phyloP scores from a whole-genome alignment of 2,888 invertebrate genomes.

The Limenitis camilla region DNA sequence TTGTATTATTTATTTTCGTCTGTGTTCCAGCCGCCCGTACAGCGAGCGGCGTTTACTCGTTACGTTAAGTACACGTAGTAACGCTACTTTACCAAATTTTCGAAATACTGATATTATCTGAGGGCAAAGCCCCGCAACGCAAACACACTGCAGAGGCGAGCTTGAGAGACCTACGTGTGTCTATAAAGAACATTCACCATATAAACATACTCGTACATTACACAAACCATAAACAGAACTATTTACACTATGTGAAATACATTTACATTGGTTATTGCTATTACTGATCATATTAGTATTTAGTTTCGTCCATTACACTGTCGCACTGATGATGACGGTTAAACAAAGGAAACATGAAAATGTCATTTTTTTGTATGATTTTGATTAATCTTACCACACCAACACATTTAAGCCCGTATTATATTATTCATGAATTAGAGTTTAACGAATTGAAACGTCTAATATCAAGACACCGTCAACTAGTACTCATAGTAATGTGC shows the following conservation, averaged over 20 bases:
- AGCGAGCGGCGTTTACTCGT: slow-evolving; percentile 56
- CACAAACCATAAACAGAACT: slow-evolving; percentile 30
- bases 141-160: slow-evolving; percentile 56
- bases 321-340: no score
- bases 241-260: slow-evolving; percentile 31
- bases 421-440: no score
- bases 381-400: no score
- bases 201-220: slow-evolving; percentile 25
- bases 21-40: slow-evolving; percentile 65
- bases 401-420: no score
- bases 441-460: no score
- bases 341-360: no score
- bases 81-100: slow-evolving; percentile 71
- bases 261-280: slow-evolving; percentile 29
- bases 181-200: slow-evolving; percentile 32
- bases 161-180: slow-evolving; percentile 47
- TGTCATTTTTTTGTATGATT: no score
- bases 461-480: no score
- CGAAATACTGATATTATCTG: slow-evolving; percentile 71
- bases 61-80: slow-evolving; percentile 63
- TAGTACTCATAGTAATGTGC: slow-evolving; percentile 2
- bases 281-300: neutral
- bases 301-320: no score
- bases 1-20: slow-evolving; percentile 72
- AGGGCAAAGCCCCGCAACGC: slow-evolving; percentile 60